A percentile compares a stretch with the other conserved stretches of the same genome.
phyloP scores from a whole-genome alignment of 2,888 invertebrate genomes.

The Hedychridium roseum region DNA sequence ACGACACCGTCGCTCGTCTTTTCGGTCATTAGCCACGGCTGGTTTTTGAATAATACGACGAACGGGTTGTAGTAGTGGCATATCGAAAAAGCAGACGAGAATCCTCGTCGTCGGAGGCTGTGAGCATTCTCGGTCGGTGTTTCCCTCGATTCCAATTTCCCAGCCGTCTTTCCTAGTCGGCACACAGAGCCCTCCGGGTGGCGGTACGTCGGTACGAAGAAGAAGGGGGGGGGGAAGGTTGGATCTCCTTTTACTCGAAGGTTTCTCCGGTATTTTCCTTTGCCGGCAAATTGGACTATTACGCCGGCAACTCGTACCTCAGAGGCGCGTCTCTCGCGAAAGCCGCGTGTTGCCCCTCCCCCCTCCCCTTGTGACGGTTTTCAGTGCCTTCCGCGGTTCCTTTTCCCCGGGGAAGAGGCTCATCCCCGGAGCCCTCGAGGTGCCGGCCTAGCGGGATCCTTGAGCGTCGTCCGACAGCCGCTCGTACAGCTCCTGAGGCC shows the following conservation, averaged over 20 bases:
- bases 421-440: slow-evolving; percentile 9
- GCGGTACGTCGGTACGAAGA: not conserved
- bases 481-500: slow-evolving; percentile 12
- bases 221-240: not conserved
- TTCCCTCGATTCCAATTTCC: slow-evolving; percentile 43
- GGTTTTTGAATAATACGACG: no score
- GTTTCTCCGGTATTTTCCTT: slow-evolving; percentile 52
- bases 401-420: not conserved
- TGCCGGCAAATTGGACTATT: slow-evolving; percentile 57
- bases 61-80: no score
- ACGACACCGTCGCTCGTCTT: no score
- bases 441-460: no score
- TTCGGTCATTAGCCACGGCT: no score
- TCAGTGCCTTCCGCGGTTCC: not conserved
- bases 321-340: slow-evolving; percentile 31
- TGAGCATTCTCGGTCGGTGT: slow-evolving; percentile 20
- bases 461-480: not conserved
- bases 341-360: slow-evolving; percentile 36
- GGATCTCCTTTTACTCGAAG: slow-evolving; percentile 28
- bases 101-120: not conserved
- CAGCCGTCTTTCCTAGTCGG: slow-evolving; percentile 25
- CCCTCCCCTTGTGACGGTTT: not conserved
- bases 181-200: not conserved
- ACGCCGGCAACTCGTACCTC: slow-evolving; percentile 35
- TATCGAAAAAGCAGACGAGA: not conserved